Evolutionary conservation across 2,888 invertebrate genomes (phyloP), one percentile per base, ranked within the genome.

Genomic region (Odontocolon sp.): DNA sequence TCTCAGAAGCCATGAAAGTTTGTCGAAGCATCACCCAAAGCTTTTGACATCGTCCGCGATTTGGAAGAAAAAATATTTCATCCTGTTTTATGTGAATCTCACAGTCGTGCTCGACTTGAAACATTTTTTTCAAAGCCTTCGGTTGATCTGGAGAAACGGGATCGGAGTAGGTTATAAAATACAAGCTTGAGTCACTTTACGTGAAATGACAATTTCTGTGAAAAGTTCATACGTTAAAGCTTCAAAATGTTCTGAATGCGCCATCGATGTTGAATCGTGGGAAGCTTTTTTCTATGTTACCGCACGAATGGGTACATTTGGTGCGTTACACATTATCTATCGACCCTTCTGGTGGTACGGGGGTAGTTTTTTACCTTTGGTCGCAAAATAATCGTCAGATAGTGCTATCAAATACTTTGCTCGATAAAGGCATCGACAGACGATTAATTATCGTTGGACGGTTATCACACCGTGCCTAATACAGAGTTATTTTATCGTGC

Each of bases 1-100:
- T 84, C 45, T 85, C 79, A 0, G 90, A 90, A 33, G 88, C 88
- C 84, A 87, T 88, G 42, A 87, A 73, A 4, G 64, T 75, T 28
- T 67, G 52, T 4, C 85, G 85, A 1, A 85, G 42, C 21, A 40
- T 52, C 26, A 80, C 71, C 26, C 79, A 54, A 0, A 80, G 18
- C 74, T 57, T 81, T 38, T 64, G 74, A 2, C 79, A 70, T n/a
- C 63, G 70, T 26, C 82, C 81, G 63, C 79, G 81, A 23, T 81
- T 81, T 5, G 86, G 84, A 56, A 81, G 81, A 59, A 84, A 84
- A 31, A 86, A 36, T 64, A 85, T 77, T 40, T 87, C 85, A 21
- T 76, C 77, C 0, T 72, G 77, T n/a, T 77, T 82, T 36, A 70
- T 42, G 36, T 76, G 56, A 59, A 87, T 75, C 14, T 87, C 85